phyloP scores from a whole-genome alignment of 2,797 vertebrate genomes.

The Dipus sagitta region DNA sequence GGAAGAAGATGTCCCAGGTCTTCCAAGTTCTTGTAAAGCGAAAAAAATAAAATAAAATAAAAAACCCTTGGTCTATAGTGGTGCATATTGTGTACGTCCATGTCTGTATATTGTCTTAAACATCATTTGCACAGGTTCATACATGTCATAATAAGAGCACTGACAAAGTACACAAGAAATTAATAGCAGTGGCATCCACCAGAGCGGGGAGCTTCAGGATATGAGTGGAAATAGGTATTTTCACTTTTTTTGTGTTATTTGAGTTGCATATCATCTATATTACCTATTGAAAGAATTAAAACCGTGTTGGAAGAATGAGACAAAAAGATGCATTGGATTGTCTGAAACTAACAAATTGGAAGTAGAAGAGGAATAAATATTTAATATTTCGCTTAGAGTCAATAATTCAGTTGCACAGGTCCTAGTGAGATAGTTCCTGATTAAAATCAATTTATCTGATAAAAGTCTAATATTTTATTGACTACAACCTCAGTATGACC shows the following conservation, averaged over 20 bases:
- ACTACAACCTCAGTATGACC: neutral
- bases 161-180: conserved; percentile 23
- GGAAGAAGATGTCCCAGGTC: neutral
- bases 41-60: neutral
- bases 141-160: neutral
- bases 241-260: conserved; percentile 31
- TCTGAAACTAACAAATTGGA: conserved; percentile 47
- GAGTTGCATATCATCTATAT: conserved; percentile 21
- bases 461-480: conserved; percentile 48
- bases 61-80: neutral
- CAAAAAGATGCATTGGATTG: conserved; percentile 16
- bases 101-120: conserved; percentile 30
- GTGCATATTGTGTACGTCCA: neutral
- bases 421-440: neutral
- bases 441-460: conserved; percentile 41
- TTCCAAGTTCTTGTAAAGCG: neutral
- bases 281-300: conserved; percentile 45
- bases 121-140: conserved; percentile 36
- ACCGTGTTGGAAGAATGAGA: conserved; percentile 11
- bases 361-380: conserved; percentile 54
- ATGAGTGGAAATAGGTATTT: neutral
- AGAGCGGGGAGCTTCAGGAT: neutral
- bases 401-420: conserved; percentile 50
- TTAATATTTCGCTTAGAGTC: conserved; percentile 59
- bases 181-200: neutral